Conservation (phyloP, 2,113 vertebrate genomes). For the Collichthys lucidus region DNA sequence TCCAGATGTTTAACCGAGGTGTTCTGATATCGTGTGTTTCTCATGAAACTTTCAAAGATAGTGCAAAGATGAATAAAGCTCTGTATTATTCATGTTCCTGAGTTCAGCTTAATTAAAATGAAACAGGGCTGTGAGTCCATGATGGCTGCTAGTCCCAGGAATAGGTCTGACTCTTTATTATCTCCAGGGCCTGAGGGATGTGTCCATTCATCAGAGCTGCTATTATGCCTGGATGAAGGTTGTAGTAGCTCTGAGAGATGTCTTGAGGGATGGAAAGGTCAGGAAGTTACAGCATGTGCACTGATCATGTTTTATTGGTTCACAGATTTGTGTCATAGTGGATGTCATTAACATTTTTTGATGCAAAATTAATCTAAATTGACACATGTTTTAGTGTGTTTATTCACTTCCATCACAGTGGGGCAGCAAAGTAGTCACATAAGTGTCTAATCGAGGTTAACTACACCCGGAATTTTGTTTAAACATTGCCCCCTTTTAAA, state of each 20-base stretch:
- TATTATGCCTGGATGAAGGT: constrained; percentile 1
- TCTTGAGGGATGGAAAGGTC: neutral
- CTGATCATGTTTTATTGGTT: neutral
- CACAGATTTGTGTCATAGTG: neutral
- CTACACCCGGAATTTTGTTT: too few relatives aligned
- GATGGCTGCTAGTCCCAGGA: constrained; percentile 51
- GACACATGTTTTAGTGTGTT: too few relatives aligned
- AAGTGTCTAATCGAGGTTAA: neutral
- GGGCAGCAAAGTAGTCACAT: neutral
- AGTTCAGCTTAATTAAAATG: constrained; percentile 57
- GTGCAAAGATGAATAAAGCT: constrained; percentile 45
- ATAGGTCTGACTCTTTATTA: constrained; percentile 52
- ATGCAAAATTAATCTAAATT: neutral
- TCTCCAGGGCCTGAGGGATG: constrained; percentile 23
- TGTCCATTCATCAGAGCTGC: constrained; percentile 46
- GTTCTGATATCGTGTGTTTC: constrained; percentile 9
- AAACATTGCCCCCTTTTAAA: neutral
- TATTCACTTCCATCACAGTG: neutral
- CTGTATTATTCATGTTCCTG: constrained; percentile 52
- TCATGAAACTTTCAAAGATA: constrained; percentile 41
- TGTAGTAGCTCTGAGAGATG: neutral
- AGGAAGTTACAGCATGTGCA: neutral
- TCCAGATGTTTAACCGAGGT: constrained; percentile 26
- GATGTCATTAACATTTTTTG: neutral
- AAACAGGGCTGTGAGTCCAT: constrained; percentile 43